These are phyloP conservation scores for Bolborhynchus lineola DNA, from an alignment of 2,113 vertebrate species.

Conservation along the genomic window DNA sequence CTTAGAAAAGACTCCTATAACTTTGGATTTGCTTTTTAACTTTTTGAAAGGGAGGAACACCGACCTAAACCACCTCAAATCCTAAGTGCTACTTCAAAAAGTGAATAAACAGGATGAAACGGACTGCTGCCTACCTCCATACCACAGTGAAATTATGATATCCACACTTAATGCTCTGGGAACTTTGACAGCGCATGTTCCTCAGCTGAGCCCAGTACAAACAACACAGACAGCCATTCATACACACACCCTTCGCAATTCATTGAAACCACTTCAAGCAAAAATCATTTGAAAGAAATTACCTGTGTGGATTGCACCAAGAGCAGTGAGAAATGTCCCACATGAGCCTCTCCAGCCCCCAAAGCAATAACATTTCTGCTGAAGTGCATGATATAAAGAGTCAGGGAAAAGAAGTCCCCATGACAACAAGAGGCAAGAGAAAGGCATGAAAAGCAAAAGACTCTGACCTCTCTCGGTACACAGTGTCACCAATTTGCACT, in stretches of 20 bases:
- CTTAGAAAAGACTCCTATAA: not conserved
- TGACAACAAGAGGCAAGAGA: conserved; percentile 64
- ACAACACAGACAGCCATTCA: conserved; percentile 27
- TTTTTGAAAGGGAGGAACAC: not conserved
- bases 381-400: conserved; percentile 68
- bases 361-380: conserved; percentile 76
- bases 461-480: conserved; percentile 11
- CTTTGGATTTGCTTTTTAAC: conserved; percentile 13
- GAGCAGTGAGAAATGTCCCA: conserved; percentile 67
- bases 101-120: not conserved
- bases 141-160: not conserved
- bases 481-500: conserved; percentile 33
- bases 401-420: conserved; percentile 68
- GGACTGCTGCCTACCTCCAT: not conserved
- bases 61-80: not conserved
- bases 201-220: not conserved
- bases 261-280: conserved; percentile 73
- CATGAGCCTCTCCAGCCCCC: conserved; percentile 49
- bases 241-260: conserved; percentile 32
- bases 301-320: conserved; percentile 45
- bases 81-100: not conserved
- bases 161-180: not conserved
- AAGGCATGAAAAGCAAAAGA: conserved; percentile 37
- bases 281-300: conserved; percentile 76
- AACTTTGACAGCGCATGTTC: not conserved